Evolutionary conservation across 2,888 invertebrate species (phyloP), one percentile per base, ranked within the genome.

Genomic region (Hypena proboscidalis): DNA sequence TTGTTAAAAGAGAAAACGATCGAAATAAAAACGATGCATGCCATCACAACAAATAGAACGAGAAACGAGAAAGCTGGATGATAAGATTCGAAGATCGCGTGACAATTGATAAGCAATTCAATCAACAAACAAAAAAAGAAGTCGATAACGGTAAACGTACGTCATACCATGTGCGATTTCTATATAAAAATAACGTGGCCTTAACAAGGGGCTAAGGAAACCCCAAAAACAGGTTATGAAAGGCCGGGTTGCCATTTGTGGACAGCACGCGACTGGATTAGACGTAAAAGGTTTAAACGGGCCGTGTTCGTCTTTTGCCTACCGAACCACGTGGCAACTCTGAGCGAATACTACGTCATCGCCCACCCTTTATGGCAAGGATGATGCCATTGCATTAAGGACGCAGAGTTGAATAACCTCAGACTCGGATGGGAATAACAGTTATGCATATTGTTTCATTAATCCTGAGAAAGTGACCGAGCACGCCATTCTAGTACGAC

Each of bases 171-270:
- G 74, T 77, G 78, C 64, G 65, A 60, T 67, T 54, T 59, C 57
- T 63, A 70, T 61, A 67, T 68, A 77, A 79, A 82, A 80, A 70
- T 62, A 75, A 67, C 73, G 70, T 71, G 67, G 68, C 67, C 76
- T 72, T 67, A 74, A 74, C 72, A 76, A 77, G 82, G 84, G 82
- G 78, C 82, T 75, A 81, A 86, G 89, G 85, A 83, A 87, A 85
- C 87, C 89, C 90, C 89, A 83, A 90, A 90, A 90, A 90, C 90
- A 87, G 89, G 90, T 90, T 90, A 85, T 82, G 82, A 85, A 81
- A 85, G 78, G 81, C 84, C 85, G 75, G 80, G 84, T 86, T 88
- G 82, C 90, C 90, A 87, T 88, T 88, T 85, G 89, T 80, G 78
- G 74, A 76, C 77, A 72, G 74, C 74, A 76, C 80, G 79, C 77